Evolutionary conservation across 2,797 vertebrate genomes (phyloP).

Genomic region (Forpus xanthops): DNA sequence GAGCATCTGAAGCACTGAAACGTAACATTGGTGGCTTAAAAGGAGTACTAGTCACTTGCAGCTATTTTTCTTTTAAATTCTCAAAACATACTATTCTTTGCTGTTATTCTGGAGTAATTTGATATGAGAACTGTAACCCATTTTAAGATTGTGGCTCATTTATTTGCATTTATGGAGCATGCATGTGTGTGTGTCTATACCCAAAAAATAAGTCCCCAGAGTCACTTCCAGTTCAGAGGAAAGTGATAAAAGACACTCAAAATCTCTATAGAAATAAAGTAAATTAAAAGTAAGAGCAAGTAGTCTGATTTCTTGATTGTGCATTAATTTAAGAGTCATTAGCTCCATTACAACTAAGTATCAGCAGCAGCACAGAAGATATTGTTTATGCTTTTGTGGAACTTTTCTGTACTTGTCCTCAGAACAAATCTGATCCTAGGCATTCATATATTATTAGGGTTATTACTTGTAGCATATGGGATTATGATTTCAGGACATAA

Average conservation of each 20-base stretch:
- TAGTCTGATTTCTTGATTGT: background rate
- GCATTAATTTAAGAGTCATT: background rate
- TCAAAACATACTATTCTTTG: background rate
- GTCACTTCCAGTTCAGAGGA: background rate
- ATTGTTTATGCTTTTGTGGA: background rate
- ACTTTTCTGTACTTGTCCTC: background rate
- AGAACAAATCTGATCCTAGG: background rate
- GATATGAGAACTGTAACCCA: background rate
- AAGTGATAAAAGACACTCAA: background rate
- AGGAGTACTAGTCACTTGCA: rapidly evolving
- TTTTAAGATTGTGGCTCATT: background rate
- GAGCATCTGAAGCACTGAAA: background rate
- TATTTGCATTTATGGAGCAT: background rate
- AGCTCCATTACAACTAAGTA: background rate
- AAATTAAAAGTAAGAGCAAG: background rate
- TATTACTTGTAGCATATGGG: background rate
- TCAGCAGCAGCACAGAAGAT: background rate
- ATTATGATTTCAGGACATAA: background rate
- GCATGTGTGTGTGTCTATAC: rapidly evolving
- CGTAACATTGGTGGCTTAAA: background rate
- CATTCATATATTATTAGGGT: background rate
- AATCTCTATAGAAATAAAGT: background rate
- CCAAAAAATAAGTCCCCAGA: background rate
- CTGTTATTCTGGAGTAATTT: background rate
- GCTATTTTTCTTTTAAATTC: background rate